Evolutionary conservation across 2,113 vertebrate species (phyloP).

Genomic region (Capreolus pygargus): DNA sequence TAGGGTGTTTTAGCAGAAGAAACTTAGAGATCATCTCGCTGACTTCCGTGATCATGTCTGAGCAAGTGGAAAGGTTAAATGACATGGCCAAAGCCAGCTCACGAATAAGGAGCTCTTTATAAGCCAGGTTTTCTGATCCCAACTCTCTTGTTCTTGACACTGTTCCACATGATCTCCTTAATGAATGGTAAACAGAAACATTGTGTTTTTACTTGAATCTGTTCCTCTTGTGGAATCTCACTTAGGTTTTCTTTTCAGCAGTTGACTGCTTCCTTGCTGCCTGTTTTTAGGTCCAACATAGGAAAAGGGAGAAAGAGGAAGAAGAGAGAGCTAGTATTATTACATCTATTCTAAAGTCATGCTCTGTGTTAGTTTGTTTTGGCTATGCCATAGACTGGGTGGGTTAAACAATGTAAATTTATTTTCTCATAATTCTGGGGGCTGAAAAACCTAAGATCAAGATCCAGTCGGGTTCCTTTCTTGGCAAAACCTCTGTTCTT

Average conservation of each 20-base stretch:
- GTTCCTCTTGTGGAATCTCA: not conserved
- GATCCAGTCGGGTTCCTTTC: not conserved
- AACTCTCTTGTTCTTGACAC: not conserved
- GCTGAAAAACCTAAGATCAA: not conserved
- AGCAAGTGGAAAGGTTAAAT: slow-evolving; percentile 6
- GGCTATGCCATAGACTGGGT: not conserved
- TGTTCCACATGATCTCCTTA: not conserved
- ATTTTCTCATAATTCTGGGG: not conserved
- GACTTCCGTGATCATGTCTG: not conserved
- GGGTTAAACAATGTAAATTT: not conserved
- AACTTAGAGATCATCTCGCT: not conserved
- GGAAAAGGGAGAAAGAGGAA: not conserved
- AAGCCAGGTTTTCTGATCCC: not conserved
- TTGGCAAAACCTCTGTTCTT: not conserved
- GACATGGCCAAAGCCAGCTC: not conserved
- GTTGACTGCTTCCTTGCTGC: not conserved
- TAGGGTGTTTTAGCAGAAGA: not conserved
- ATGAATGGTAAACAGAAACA: not conserved
- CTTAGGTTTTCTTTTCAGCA: not conserved
- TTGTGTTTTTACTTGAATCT: not conserved
- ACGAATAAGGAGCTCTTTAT: not conserved
- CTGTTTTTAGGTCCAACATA: not conserved
- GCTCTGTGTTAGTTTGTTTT: not conserved
- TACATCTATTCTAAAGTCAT: not conserved
- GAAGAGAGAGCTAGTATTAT: not conserved